Conservation (phyloP, 2,797 vertebrate species). For the Onychomys torridus region DNA sequence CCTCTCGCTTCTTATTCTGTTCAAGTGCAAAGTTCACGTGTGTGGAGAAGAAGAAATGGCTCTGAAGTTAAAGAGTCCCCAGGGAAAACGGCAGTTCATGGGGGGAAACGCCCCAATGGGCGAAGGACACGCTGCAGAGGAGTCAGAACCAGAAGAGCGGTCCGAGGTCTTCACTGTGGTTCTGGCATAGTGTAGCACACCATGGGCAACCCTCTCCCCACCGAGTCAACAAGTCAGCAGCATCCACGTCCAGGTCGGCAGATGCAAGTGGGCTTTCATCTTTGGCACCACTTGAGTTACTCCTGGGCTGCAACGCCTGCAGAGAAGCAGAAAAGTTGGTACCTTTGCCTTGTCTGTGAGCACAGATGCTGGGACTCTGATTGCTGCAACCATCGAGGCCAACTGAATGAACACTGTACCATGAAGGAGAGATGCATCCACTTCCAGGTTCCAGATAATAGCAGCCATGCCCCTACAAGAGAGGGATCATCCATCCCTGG, state of each 20-base stretch:
- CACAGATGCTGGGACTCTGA: conserved; percentile 77
- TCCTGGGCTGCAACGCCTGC: conserved; percentile 53
- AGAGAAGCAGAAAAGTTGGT: conserved; percentile 5
- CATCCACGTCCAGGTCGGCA: conserved; percentile 52
- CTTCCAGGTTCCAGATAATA: conserved; percentile 63
- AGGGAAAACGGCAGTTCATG: conserved; percentile 70
- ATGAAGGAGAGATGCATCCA: conserved; percentile 51
- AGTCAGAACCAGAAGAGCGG: conserved; percentile 66
- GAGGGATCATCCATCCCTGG: conserved; percentile 66
- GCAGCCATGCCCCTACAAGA: conserved; percentile 61
- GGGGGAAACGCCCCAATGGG: conserved; percentile 2
- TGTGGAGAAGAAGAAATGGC: conserved; percentile 61
- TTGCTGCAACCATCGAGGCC: conserved; percentile 66
- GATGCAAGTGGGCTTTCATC: conserved; percentile 72
- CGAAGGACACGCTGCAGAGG: conserved; percentile 72
- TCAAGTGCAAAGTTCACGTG: conserved; percentile 76
- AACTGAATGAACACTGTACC: conserved; percentile 59
- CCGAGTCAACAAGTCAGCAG: conserved; percentile 57
- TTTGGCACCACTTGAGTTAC: conserved; percentile 72
- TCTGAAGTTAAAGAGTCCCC: conserved; percentile 76
- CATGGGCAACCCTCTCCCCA: conserved; percentile 55
- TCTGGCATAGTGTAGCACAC: conserved; percentile 35
- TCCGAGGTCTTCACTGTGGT: conserved; percentile 65
- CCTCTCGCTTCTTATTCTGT: conserved; percentile 72
- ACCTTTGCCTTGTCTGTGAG: conserved; percentile 64